Evolutionary conservation across 1,140 invertebrate genomes (phyloP), one percentile per base, ranked within the genome.

Genomic region (Drepana arcuata): DNA sequence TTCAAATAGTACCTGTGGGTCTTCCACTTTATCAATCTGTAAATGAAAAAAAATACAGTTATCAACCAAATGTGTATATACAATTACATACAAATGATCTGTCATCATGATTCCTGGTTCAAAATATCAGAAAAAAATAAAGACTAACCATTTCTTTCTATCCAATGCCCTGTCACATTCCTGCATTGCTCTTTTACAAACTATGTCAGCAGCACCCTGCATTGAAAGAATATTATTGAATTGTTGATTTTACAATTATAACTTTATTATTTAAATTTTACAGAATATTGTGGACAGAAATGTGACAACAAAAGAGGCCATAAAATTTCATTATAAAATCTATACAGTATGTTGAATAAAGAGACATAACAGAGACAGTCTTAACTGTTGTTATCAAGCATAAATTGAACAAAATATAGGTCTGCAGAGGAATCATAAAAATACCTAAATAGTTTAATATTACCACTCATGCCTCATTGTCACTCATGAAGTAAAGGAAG

Each of bases 21-120:
- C 91, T 73, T 95, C 92, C 0, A 95, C 90, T 70, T 89, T 88
- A 7, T 93, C 92, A 43, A 95, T 85, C 93, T 95, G 67, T 41
- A 85, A 87, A 45, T 38, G 60, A 23, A 49, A 40, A 30, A 46
- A 16, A 14, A 27, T 41, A 36, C n/a, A n/a, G n/a, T n/a, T n/a
- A n/a, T n/a, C n/a, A n/a, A n/a, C n/a, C n/a, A n/a, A n/a, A n/a
- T n/a, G n/a, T n/a, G n/a, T n/a, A n/a, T n/a, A n/a, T n/a, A n/a
- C n/a, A n/a, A n/a, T n/a, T n/a, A n/a, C n/a, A n/a, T n/a, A n/a
- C n/a, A n/a, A n/a, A n/a, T n/a, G n/a, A n/a, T n/a, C n/a, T n/a
- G n/a, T n/a, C n/a, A n/a, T n/a, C n/a, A n/a, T n/a, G n/a, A 26
- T 62, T 64, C 55, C 53, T 66, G 63, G 62, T 65, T 62, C 54